A percentile compares a stretch with the other conserved stretches of the same genome.
Conservation (phyloP, 2,797 vertebrate genomes). For the Cyclopterus lumpus region DNA sequence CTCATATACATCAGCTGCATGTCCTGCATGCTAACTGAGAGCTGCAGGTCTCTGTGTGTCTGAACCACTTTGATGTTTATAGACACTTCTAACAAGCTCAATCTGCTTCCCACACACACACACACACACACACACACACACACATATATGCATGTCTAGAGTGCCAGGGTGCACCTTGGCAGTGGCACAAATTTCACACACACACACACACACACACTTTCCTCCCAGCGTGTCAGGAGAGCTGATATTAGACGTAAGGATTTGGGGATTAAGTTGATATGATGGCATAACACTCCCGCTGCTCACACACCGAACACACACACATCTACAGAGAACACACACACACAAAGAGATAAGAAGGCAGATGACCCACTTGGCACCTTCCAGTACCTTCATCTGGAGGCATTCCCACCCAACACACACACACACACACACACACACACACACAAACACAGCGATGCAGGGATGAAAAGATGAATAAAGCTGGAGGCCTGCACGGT, state of each 20-base stretch:
- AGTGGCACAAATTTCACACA: conserved; percentile 31
- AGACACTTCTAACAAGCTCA: conserved; percentile 52
- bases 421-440: conserved; percentile 26
- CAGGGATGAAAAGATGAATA: conserved; percentile 71
- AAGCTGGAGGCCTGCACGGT: conserved; percentile 62
- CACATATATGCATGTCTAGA: conserved; percentile 26
- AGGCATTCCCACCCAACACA: conserved; percentile 42
- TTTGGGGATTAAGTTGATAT: conserved; percentile 62
- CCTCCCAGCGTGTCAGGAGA: conserved; percentile 32
- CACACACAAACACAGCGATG: conserved; percentile 21
- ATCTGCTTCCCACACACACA: conserved; percentile 25
- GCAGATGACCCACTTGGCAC: conserved; percentile 73
- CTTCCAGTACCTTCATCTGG: conserved; percentile 48
- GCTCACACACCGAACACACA: background rate
- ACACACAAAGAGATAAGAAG: conserved; percentile 47
- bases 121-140: conserved; percentile 14
- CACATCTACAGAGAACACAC: conserved; percentile 4
- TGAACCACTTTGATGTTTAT: conserved; percentile 45
- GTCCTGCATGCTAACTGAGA: background rate
- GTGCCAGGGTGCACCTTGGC: conserved; percentile 42
- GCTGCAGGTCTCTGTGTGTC: conserved; percentile 9
- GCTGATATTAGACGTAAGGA: conserved; percentile 56
- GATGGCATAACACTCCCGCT: conserved; percentile 32
- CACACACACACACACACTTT: conserved; percentile 23
- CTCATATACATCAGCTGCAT: background rate